phyloP scores from a whole-genome alignment of 2,888 invertebrate species.

The Rhingia rostrata region DNA sequence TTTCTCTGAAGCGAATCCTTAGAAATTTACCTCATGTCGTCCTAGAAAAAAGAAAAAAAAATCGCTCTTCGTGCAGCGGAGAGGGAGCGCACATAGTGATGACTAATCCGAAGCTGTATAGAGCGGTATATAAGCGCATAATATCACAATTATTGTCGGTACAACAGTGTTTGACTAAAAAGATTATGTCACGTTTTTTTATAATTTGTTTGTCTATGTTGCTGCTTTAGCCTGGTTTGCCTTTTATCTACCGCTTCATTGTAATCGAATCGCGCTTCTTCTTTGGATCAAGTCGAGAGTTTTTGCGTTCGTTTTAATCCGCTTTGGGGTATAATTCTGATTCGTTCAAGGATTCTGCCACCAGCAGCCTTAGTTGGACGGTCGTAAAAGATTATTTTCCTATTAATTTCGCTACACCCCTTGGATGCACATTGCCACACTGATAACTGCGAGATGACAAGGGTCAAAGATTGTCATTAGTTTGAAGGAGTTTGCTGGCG shows the following conservation, averaged over 20 bases:
- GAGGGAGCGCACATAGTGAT: not conserved
- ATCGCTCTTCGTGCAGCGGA: slow-evolving; percentile 30
- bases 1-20: slow-evolving; percentile 52
- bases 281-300: slow-evolving; percentile 40
- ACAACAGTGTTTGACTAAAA: slow-evolving; percentile 55
- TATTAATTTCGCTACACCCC: slow-evolving; percentile 18
- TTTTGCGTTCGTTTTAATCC: slow-evolving; percentile 2
- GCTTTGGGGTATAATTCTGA: slow-evolving; percentile 8
- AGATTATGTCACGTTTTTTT: slow-evolving; percentile 69
- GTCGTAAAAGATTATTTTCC: slow-evolving; percentile 58
- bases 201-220: slow-evolving; percentile 58
- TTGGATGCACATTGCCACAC: slow-evolving; percentile 32
- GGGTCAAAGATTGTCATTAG: slow-evolving; percentile 68
- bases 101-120: not conserved
- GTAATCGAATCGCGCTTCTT: slow-evolving; percentile 59
- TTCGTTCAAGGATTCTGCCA: slow-evolving; percentile 42
- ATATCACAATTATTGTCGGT: slow-evolving; percentile 49
- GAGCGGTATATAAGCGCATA: slow-evolving; percentile 27
- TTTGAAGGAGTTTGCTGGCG: slow-evolving; percentile 14
- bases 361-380: slow-evolving; percentile 14
- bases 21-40: slow-evolving; percentile 40
- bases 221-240: slow-evolving; percentile 9
- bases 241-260: slow-evolving; percentile 53
- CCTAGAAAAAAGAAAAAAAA: slow-evolving; percentile 17
- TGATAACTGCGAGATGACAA: slow-evolving; percentile 41